Evolutionary conservation across 1,140 invertebrate genomes (phyloP), one percentile per base, ranked within the genome.

Genomic region (Drosophila neocordata): DNA sequence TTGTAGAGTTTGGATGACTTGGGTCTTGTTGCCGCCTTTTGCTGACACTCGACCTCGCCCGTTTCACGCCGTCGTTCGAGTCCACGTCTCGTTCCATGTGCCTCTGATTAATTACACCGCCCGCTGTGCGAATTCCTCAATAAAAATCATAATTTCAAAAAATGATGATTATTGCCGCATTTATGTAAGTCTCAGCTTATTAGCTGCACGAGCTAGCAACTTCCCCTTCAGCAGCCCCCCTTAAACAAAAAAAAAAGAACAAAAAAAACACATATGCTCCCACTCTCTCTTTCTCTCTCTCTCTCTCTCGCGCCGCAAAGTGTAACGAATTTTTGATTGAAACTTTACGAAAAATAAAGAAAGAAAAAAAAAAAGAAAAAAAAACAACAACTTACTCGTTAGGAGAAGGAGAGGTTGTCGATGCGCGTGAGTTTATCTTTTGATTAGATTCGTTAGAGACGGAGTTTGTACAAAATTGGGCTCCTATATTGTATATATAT

Each of bases 371-470:
- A 11, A 44, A 44, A 5, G 18, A 38, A 60, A 20, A 44, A 52
- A 35, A 13, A 61, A 87, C 72, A 88, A 88, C 41, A 48, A 48
- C 41, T 48, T 88, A 88, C 83, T 88, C 83, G 83, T 88, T 88
- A 88, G 84, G 69, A 81, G 73, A 11, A 74, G 66, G 53, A 56
- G 53, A 56, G 76, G 71, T 85, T 77, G 22, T 69, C 82, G 74
- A 72, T 66, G 81, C 75, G 82, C 76, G 76, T 88, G 79, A 79
- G 83, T 88, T 88, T 88, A 88, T 88, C 83, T 88, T 88, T 88
- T 88, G 83, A 88, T 88, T 88, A 88, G 83, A 88, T 88, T 88
- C 83, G 83, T 88, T 88, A 88, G 83, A 88, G 65, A 88, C 83
- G 15, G 18, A n/a, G 15, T 87, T 83, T 82, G 82, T 87, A 87